Evolutionary conservation across 1,140 invertebrate species (phyloP).

Genomic region (Bilobella aurantiaca): DNA sequence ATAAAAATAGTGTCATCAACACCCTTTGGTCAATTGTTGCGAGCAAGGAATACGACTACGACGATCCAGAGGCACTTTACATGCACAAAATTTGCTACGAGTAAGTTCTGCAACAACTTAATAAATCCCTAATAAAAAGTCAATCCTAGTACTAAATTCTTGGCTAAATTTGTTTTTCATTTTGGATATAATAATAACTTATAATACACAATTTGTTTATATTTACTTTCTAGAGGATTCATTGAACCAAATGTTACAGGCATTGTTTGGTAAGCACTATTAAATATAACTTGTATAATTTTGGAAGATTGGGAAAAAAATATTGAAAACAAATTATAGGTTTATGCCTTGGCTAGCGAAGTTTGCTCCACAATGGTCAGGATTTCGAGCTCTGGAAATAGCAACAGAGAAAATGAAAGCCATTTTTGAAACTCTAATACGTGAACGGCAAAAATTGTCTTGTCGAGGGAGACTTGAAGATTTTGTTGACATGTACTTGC

Average conservation of each 20-base stretch:
- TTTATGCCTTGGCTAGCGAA: conserved; percentile 13
- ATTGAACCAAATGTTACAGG: conserved; percentile 12
- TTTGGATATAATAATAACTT: background rate
- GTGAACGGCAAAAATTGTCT: conserved; percentile 48
- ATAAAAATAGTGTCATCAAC: conserved; percentile 3
- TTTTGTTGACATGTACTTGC: conserved; percentile 64
- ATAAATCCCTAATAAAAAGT: too few species aligned
- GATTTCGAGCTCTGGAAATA: background rate
- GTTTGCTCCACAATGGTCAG: background rate
- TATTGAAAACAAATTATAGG: background rate
- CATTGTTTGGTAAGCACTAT: background rate
- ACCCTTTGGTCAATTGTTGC: conserved; percentile 10
- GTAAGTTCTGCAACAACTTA: too few species aligned
- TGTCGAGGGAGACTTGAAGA: conserved; percentile 47
- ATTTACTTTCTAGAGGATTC: conserved; percentile 5
- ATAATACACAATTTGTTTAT: too few species aligned
- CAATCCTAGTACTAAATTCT: too few species aligned
- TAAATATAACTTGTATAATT: background rate
- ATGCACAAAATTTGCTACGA: conserved; percentile 14
- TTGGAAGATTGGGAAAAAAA: background rate
- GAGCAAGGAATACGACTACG: conserved; percentile 3
- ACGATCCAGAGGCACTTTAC: conserved; percentile 12
- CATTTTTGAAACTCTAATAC: conserved; percentile 45
- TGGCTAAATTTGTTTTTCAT: background rate
- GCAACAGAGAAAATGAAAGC: background rate